These are phyloP conservation scores for Gonocerus acuteangulatus DNA, from an alignment of 2,888 invertebrate species.

Conservation along the genomic window DNA sequence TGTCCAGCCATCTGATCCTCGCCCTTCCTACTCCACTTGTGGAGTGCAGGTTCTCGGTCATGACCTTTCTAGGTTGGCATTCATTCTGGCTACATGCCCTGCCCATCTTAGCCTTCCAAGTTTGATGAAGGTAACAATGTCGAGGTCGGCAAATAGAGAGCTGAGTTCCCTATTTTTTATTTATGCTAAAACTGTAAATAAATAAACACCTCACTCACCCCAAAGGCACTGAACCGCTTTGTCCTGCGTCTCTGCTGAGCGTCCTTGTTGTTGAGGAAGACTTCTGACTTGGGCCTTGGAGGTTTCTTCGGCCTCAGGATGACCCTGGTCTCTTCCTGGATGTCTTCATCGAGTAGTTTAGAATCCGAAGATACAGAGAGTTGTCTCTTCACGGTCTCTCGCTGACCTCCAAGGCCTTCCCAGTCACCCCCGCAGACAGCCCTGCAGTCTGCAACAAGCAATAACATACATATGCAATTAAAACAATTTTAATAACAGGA, in stretches of 20 bases:
- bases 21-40: too few species aligned
- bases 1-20: too few species aligned
- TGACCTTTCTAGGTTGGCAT: too few species aligned
- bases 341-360: slow-evolving; percentile 82
- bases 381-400: slow-evolving; percentile 79
- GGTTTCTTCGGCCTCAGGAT: slow-evolving; percentile 84
- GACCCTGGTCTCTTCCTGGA: slow-evolving; percentile 79
- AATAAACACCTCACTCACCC: slow-evolving; percentile 78
- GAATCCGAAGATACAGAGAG: slow-evolving; percentile 88
- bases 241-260: slow-evolving; percentile 56
- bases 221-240: slow-evolving; percentile 94
- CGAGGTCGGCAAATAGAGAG: too few species aligned
- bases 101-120: too few species aligned
- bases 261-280: slow-evolving; percentile 74
- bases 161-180: too few species aligned
- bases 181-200: too few species aligned
- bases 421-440: slow-evolving; percentile 53
- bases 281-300: slow-evolving; percentile 92
- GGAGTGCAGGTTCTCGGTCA: too few species aligned
- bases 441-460: slow-evolving; percentile 42
- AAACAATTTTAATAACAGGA: not conserved
- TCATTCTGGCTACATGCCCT: too few species aligned
- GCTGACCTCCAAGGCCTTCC: slow-evolving; percentile 48
- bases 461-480: slow-evolving; percentile 1
- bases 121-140: too few species aligned